Evolutionary conservation across 2,888 invertebrate species (phyloP).

Genomic region (Pilophorus perplexus): DNA sequence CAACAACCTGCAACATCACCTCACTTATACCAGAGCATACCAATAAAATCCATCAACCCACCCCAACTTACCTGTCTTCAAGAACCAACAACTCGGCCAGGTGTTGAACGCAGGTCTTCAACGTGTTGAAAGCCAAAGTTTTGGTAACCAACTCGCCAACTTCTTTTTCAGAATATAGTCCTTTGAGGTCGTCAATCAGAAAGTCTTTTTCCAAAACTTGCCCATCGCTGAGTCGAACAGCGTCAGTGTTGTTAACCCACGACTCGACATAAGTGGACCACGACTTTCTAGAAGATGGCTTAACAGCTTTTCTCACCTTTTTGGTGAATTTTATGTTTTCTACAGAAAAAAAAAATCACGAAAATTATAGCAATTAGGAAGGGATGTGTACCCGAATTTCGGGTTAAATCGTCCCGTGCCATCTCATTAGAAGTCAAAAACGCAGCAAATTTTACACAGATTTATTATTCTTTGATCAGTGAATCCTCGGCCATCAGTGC

Average conservation of each 20-base stretch:
- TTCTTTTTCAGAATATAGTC: not conserved
- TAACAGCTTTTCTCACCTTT: conserved; percentile 16
- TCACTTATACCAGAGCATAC: not conserved
- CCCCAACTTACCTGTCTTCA: conserved; percentile 9
- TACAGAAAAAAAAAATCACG: too few species aligned
- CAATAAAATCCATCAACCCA: too few species aligned
- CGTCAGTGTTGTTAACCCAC: conserved; percentile 15
- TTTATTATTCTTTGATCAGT: too few species aligned
- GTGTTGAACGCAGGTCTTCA: conserved; percentile 9
- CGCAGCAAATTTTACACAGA: too few species aligned
- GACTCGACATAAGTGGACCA: conserved; percentile 14
- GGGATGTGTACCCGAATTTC: not conserved
- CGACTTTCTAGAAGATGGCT: not conserved
- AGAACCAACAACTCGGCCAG: conserved; percentile 16
- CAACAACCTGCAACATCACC: conserved; percentile 5
- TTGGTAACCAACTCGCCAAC: not conserved
- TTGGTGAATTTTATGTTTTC: conserved; percentile 1
- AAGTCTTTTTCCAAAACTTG: not conserved
- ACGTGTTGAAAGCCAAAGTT: conserved; percentile 7
- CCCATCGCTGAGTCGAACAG: not conserved
- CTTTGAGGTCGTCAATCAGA: not conserved
- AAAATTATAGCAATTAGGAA: not conserved
- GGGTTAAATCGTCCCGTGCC: too few species aligned
- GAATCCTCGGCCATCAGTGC: too few species aligned
- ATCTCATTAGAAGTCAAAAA: too few species aligned